Base-by-base conservation (phyloP, 2,797 vertebrate species). In the Nannoperca obscura region DNA sequence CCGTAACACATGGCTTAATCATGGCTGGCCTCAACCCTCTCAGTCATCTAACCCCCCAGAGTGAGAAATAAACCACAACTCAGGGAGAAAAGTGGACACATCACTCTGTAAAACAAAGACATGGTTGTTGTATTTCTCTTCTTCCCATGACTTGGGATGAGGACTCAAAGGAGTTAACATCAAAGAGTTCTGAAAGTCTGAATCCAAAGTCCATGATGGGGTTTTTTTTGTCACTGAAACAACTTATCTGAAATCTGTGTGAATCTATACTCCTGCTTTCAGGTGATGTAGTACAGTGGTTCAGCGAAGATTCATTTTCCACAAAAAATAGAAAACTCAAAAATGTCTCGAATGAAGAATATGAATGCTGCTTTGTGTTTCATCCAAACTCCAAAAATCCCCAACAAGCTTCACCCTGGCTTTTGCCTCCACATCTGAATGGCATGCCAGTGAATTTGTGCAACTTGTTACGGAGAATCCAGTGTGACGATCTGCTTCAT, bases 81-180 rank as follows among this genome's bases (percentile, higher is more conserved):
- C 13, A 17, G 50, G 71, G 80, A 85, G 86, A 81, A 66, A 83
- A 81, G 77, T 79, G 83, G 66, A 85, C 78, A 83, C 84, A 74
- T 86, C 11, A 1, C 10, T 58, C 12, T 61, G 67, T n/a, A 66
- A 75, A 79, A 80, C n/a, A 74, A 36, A 66, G 42, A 2, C n/a
- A 32, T 69, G 44, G 53, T 69, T 71, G 50, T 69, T 47, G n/a
- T 72, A 68, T 55, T 47, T 54, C n/a, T 47, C 32, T 58, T 50
- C 4, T 11, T 20, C 2, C 27, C 70, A 59, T 70, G n/a, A 70
- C 46, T 19, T 49, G 19, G 9, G 12, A 36, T 12, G 8, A n/a
- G 52, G 49, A 71, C 58, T 27, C 13, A 30, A 55, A 55, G 36
- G 19, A 4, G 7, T 52, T 7, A 20, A 54, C 49, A 62, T 70